A percentile compares a stretch with the other conserved stretches of the same genome.
phyloP scores from a whole-genome alignment of 2,888 invertebrate genomes.

The Tetranychus piercei region DNA sequence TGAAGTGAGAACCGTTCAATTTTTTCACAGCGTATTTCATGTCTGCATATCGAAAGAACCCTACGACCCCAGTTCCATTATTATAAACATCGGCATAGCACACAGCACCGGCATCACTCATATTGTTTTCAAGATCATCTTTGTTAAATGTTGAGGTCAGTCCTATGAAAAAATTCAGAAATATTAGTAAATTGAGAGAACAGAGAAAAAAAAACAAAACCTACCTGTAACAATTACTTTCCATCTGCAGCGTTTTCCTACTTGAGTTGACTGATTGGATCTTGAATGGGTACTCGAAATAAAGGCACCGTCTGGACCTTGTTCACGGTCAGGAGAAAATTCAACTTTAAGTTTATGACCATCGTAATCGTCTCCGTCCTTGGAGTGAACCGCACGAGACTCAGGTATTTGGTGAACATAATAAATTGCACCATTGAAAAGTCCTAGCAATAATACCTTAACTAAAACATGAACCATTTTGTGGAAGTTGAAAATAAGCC shows the following conservation, averaged over 20 bases:
- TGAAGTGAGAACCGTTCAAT: conserved; percentile 88
- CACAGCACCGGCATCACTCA: conserved; percentile 97
- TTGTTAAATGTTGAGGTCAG: conserved; percentile 73
- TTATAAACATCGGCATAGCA: conserved; percentile 97
- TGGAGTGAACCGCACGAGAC: conserved; percentile 79
- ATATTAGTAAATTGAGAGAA: not conserved
- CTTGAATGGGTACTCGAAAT: conserved; percentile 26
- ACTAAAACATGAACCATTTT: too few species aligned
- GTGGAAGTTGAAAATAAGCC: too few species aligned
- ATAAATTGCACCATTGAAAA: too few species aligned
- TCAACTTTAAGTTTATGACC: conserved; percentile 94
- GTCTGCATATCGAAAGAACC: conserved; percentile 88
- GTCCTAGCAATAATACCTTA: too few species aligned
- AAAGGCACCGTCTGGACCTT: conserved; percentile 38
- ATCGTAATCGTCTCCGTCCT: conserved; percentile 96
- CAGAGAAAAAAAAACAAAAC: conserved; percentile 6
- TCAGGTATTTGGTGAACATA: too few species aligned
- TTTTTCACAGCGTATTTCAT: conserved; percentile 99
- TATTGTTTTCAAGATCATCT: conserved; percentile 92
- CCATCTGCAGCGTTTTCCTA: conserved; percentile 80
- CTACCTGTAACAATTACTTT: conserved; percentile 74
- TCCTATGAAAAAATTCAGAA: conserved; percentile 12
- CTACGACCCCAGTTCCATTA: conserved; percentile 95
- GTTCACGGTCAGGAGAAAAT: conserved; percentile 62
- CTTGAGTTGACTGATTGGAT: conserved; percentile 59